phyloP scores from a whole-genome alignment of 2,888 invertebrate species.

The Prosapia bicincta region DNA sequence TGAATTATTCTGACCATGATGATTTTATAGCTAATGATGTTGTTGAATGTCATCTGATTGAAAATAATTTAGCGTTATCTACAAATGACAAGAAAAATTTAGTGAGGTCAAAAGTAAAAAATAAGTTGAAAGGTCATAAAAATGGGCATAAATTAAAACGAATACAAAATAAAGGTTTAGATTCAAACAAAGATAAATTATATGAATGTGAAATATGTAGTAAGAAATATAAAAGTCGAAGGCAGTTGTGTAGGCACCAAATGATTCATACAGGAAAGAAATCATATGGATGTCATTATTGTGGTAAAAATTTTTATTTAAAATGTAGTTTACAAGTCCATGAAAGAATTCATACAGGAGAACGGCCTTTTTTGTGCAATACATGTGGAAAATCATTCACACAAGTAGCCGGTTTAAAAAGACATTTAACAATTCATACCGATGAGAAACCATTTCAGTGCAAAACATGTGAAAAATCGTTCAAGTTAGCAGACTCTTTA shows the following conservation, averaged over 20 bases:
- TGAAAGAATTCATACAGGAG: slow-evolving; percentile 3
- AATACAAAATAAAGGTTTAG: not conserved
- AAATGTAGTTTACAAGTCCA: slow-evolving; percentile 10
- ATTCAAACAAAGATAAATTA: not conserved
- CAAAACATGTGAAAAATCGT: not conserved
- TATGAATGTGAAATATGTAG: slow-evolving; percentile 5
- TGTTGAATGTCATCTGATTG: not conserved
- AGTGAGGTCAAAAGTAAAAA: not conserved
- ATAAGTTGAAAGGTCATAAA: not conserved
- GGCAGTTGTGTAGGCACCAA: slow-evolving; percentile 1
- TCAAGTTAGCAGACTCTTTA: slow-evolving; percentile 4
- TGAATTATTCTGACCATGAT: not conserved
- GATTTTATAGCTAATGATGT: not conserved
- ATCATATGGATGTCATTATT: not conserved
- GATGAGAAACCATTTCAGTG: slow-evolving; percentile 9
- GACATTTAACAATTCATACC: slow-evolving; percentile 4
- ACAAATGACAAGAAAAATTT: not conserved
- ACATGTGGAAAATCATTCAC: slow-evolving; percentile 3
- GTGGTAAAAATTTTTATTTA: slow-evolving; percentile 3
- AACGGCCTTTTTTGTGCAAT: slow-evolving; percentile 4
- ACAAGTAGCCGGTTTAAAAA: not conserved
- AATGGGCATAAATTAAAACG: not conserved
- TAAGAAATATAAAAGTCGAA: not conserved
- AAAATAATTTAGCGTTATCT: not conserved
- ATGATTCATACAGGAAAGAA: slow-evolving; percentile 4